phyloP scores from a whole-genome alignment of 2,888 invertebrate genomes.

The Hemicrepidius hirtus region DNA sequence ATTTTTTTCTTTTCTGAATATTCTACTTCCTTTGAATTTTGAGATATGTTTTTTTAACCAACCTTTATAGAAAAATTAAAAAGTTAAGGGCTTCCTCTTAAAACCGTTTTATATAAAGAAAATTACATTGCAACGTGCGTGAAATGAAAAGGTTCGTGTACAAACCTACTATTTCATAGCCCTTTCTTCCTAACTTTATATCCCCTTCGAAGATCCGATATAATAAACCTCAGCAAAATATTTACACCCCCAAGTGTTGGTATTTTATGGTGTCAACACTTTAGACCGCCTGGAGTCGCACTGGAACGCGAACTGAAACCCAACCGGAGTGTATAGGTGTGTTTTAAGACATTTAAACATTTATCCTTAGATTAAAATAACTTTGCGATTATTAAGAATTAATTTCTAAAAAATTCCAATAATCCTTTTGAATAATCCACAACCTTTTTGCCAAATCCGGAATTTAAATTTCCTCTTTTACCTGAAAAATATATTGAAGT shows the following conservation, averaged over 20 bases:
- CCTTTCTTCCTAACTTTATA: constrained; percentile 38
- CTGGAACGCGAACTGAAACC: constrained; percentile 26
- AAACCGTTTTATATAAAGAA: neutral
- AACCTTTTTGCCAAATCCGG: too few species aligned
- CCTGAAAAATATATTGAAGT: too few species aligned
- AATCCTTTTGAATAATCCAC: too few species aligned
- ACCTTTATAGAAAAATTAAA: too few species aligned
- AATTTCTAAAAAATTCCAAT: too few species aligned
- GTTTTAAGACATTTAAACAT: constrained; percentile 20
- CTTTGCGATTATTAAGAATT: neutral
- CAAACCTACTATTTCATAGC: constrained; percentile 29
- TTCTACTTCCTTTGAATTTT: too few species aligned
- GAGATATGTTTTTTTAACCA: too few species aligned
- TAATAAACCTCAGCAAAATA: constrained; percentile 43
- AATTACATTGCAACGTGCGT: constrained; percentile 1
- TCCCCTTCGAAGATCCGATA: constrained; percentile 37
- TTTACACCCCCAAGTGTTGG: constrained; percentile 45
- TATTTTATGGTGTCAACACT: constrained; percentile 45
- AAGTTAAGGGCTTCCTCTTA: too few species aligned
- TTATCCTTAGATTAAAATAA: neutral
- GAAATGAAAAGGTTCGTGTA: neutral
- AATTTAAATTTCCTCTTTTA: too few species aligned
- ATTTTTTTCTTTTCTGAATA: neutral
- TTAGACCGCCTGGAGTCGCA: constrained; percentile 34
- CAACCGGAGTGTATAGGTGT: neutral